Conservation (phyloP, 2,797 vertebrate genomes). For the Megaceryle alcyon region DNA sequence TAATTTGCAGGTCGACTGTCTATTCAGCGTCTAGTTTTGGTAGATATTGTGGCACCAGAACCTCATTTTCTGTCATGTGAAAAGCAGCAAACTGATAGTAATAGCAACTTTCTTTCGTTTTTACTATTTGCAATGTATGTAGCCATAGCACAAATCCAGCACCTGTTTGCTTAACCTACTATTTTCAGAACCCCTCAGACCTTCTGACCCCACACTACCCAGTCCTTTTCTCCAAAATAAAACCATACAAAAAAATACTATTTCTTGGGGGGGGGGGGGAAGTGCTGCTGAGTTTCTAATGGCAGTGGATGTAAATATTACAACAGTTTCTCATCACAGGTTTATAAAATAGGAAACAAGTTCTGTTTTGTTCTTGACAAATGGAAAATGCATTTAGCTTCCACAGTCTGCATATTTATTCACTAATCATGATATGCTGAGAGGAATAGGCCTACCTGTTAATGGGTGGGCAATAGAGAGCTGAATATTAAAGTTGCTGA, state of each 20-base stretch:
- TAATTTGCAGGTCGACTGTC: constrained; percentile 65
- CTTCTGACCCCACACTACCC: background rate
- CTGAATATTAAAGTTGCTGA: constrained; percentile 23
- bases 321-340: background rate
- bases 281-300: background rate
- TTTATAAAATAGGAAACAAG: background rate
- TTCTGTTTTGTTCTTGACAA: constrained; percentile 6
- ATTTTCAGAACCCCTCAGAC: background rate
- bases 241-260: background rate
- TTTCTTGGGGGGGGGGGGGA: background rate
- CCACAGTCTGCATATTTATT: background rate
- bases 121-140: constrained; percentile 23
- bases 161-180: constrained; percentile 48
- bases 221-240: background rate
- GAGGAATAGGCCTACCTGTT: background rate
- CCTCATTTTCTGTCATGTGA: constrained; percentile 67
- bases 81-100: constrained; percentile 66
- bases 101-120: constrained; percentile 46
- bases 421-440: background rate
- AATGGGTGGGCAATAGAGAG: background rate
- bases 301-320: constrained; percentile 29
- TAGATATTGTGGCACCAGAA: constrained; percentile 74
- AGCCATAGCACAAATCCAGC: constrained; percentile 18
- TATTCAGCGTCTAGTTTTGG: constrained; percentile 55
- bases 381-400: constrained; percentile 17